Evolutionary conservation across 2,797 vertebrate species (phyloP).

Genomic region (Babyrousa celebensis): DNA sequence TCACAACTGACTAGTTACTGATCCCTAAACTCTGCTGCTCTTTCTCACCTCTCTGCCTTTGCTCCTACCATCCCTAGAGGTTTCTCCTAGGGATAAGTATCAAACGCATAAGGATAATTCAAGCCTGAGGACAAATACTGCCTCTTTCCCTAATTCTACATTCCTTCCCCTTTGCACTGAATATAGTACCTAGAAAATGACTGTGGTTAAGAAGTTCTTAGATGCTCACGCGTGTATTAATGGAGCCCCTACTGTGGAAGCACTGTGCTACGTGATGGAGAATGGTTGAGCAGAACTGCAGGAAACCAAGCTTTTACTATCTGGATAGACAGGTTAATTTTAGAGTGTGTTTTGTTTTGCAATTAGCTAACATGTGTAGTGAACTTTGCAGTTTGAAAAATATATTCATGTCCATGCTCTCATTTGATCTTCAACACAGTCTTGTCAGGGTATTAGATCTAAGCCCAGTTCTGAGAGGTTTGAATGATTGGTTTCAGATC

Average conservation of each 20-base stretch:
- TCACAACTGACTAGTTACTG: background rate
- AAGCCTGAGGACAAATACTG: background rate
- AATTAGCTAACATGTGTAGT: background rate
- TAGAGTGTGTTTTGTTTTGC: background rate
- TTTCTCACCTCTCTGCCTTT: background rate
- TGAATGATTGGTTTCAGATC: background rate
- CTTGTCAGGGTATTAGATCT: background rate
- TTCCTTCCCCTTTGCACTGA: background rate
- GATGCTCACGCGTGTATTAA: no score
- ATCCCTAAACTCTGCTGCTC: background rate
- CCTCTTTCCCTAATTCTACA: background rate
- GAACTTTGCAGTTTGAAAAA: background rate
- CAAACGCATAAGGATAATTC: background rate
- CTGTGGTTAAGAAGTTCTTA: background rate
- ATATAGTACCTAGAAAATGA: background rate
- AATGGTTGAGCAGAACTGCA: background rate
- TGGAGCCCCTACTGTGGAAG: background rate
- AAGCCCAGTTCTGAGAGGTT: background rate
- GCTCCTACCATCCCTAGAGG: background rate
- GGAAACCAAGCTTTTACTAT: background rate
- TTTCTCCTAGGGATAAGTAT: background rate
- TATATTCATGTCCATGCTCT: background rate
- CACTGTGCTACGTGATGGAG: background rate
- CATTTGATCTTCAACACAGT: background rate
- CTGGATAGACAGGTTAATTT: background rate